Evolutionary conservation across 2,888 invertebrate species (phyloP), one percentile per base, ranked within the genome.

Genomic region (Pristionchus japonicus): DNA sequence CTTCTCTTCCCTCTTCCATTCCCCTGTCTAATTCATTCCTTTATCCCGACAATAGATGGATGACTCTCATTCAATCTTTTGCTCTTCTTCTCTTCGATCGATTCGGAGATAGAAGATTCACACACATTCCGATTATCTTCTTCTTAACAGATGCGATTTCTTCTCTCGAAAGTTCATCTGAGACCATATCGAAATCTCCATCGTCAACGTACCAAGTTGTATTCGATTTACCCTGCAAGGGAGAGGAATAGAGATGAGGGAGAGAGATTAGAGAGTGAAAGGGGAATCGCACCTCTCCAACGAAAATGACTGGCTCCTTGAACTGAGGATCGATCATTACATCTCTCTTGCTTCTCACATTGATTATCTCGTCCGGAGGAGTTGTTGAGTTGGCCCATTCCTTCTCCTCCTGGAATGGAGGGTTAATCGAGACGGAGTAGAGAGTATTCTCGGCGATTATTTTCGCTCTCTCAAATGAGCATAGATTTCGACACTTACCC

Each of bases 171-270:
- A 92, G 70, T 52, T 87, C 57, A 37, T 91, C 91, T 2, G 89
- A 89, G 1, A 91, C 91, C 13, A 92, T 90, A 61, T 92, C 92
- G 57, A 92, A 92, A 52, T 92, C 92, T 3, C 91, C 91, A 67
- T 92, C 91, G 70, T 92, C 92, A 52, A 92, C 90, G 86, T 90
- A 91, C 11, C 90, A 89, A 23, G 90, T 87, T 1, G 90, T 89
- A 70, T 91, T 90, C 47, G 88, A 88, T 47, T 88, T 87, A 9
- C 84, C 84, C 84, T 84, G 20, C 34, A 84, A 34, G 17, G 0
- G 4, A 74, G 9, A 23, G 37, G 43, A 74, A 74, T 61, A 61
- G 17, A 13, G 17, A 23, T 40, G 74, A 70, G 34, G 20, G 15
- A 52, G 31, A 37, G 34, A 70, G 15, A 80, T 23, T 34, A 13